phyloP scores from a whole-genome alignment of 2,888 invertebrate genomes.

The Calliphora vomitoria region DNA sequence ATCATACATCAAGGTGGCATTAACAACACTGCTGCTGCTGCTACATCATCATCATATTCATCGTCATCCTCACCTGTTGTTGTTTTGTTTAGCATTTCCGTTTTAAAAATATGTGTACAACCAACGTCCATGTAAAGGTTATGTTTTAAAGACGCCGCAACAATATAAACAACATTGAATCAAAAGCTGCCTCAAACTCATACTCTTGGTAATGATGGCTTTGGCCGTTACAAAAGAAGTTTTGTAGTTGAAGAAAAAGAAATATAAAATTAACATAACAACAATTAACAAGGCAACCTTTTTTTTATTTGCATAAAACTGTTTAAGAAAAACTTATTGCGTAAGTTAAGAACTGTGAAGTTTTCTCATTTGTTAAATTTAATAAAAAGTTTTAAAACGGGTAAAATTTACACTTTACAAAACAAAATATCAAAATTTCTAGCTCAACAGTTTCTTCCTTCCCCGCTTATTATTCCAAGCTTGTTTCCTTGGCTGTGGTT shows the following conservation, averaged over 20 bases:
- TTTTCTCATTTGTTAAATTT: neutral
- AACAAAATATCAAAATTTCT: too few species aligned
- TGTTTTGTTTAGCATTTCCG: conserved; percentile 63
- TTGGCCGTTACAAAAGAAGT: conserved; percentile 63
- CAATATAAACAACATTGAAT: conserved; percentile 32
- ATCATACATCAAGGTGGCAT: conserved; percentile 62
- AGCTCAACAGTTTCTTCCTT: too few species aligned
- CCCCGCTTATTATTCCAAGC: too few species aligned
- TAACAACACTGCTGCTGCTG: conserved; percentile 7
- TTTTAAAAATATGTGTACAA: conserved; percentile 45
- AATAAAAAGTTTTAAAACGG: too few species aligned
- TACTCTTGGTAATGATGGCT: conserved; percentile 51
- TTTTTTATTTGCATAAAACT: neutral
- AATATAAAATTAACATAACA: conserved; percentile 44
- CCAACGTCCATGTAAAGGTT: conserved; percentile 72
- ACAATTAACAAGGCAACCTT: conserved; percentile 58
- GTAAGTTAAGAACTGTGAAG: conserved; percentile 52
- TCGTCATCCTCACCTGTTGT: neutral
- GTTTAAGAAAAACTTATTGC: conserved; percentile 42
- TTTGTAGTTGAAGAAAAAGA: conserved; percentile 38
- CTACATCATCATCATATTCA: neutral
- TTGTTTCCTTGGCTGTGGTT: too few species aligned
- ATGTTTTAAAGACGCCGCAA: conserved; percentile 58
- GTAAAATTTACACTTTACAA: too few species aligned
- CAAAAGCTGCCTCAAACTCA: conserved; percentile 9